A percentile compares a stretch with the other conserved stretches of the same genome.
These are phyloP conservation scores for Dasysyrphus albostriatus DNA, from an alignment of 2,888 invertebrate genomes.

Conservation along the genomic window DNA sequence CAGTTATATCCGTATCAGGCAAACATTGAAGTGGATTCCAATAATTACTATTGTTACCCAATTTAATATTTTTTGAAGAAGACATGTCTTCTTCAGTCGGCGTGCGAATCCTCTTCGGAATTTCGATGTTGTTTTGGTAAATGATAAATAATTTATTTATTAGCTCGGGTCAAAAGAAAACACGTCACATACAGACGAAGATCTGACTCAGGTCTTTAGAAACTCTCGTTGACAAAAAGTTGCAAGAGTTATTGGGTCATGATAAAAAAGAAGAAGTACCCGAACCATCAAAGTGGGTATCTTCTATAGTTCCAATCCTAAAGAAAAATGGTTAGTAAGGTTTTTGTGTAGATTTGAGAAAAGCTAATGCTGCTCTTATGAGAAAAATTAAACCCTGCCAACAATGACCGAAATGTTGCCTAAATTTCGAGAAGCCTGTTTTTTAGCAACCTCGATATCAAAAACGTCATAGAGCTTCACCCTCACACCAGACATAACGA, in stretches of 20 bases:
- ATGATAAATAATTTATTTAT: too few relatives aligned
- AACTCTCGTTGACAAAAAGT: slow-evolving; percentile 7
- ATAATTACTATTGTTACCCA: too few relatives aligned
- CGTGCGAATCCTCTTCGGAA: too few relatives aligned
- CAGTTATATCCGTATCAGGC: too few relatives aligned
- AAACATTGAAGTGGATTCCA: too few relatives aligned
- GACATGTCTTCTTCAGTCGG: too few relatives aligned
- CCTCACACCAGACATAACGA: slow-evolving; percentile 80
- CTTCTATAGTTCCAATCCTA: slow-evolving; percentile 15
- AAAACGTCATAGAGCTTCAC: slow-evolving; percentile 80
- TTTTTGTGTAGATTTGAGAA: slow-evolving; percentile 31
- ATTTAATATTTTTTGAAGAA: too few relatives aligned
- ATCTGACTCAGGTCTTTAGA: too few relatives aligned
- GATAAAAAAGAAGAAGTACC: slow-evolving; percentile 33
- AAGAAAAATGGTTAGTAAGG: slow-evolving; percentile 21
- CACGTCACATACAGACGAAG: too few relatives aligned
- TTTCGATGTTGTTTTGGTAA: too few relatives aligned
- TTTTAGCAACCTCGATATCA: slow-evolving; percentile 79
- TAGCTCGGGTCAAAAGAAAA: too few relatives aligned
- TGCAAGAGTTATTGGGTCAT: slow-evolving; percentile 12
- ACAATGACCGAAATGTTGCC: slow-evolving; percentile 39
- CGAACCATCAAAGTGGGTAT: slow-evolving; percentile 31
- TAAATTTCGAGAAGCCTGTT: slow-evolving; percentile 52
- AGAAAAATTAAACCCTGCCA: slow-evolving; percentile 36
- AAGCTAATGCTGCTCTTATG: slow-evolving; percentile 27